These are phyloP conservation scores for Drosophila serrata DNA, from an alignment of 1,140 invertebrate genomes.

Conservation along the genomic window DNA sequence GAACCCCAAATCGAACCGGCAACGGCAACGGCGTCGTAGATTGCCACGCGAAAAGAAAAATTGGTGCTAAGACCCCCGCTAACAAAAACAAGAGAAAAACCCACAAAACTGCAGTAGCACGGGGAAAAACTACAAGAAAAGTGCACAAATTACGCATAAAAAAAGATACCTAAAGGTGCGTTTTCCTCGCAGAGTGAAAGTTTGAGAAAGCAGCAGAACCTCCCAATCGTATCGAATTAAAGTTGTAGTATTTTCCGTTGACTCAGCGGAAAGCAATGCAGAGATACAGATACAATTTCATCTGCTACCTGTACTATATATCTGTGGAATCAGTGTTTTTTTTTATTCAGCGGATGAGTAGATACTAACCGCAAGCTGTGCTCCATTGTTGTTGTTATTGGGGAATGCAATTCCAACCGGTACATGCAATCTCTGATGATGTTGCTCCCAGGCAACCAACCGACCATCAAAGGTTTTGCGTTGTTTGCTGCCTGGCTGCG, in stretches of 20 bases:
- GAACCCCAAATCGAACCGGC: conserved; percentile 30
- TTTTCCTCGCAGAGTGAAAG: conserved; percentile 62
- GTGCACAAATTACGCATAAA: conserved; percentile 49
- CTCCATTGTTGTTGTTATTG: conserved; percentile 43
- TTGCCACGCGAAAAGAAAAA: conserved; percentile 73
- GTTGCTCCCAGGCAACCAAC: conserved; percentile 22
- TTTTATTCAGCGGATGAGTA: conserved; percentile 59
- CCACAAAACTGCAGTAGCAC: conserved; percentile 18
- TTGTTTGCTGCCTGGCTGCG: conserved; percentile 51
- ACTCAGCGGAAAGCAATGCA: conserved; percentile 60
- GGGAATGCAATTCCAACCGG: conserved; percentile 5
- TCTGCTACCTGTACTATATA: conserved; percentile 46
- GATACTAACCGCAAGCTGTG: conserved; percentile 60
- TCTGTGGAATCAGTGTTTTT: conserved; percentile 34
- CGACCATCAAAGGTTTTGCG: conserved; percentile 12
- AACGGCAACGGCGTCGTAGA: conserved; percentile 45
- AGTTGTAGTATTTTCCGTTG: conserved; percentile 28
- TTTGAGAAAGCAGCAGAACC: conserved; percentile 41
- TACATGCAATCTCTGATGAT: conserved; percentile 28
- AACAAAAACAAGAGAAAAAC: conserved; percentile 5
- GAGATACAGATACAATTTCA: conserved; percentile 54
- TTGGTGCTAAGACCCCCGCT: conserved; percentile 71
- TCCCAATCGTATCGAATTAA: background rate
- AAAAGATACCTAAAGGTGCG: conserved; percentile 65
- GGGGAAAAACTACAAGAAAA: conserved; percentile 24